Evolutionary conservation across 2,888 invertebrate species (phyloP).

Genomic region (Balanococcus diminutus): DNA sequence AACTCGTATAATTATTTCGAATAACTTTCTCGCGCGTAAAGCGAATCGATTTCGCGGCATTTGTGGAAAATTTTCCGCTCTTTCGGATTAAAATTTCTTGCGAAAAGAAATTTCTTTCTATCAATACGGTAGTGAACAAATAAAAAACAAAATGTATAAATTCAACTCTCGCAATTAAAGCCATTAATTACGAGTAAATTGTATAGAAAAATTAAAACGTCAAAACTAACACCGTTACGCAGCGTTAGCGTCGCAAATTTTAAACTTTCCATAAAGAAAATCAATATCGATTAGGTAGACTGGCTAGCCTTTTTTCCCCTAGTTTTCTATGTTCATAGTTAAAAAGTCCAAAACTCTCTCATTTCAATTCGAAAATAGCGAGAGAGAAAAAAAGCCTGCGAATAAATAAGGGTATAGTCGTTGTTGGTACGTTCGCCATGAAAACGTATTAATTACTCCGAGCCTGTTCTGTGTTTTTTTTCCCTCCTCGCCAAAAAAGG

Average conservation of each 20-base stretch:
- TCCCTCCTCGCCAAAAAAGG: neutral
- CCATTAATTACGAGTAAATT: neutral
- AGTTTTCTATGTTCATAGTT: constrained; percentile 35
- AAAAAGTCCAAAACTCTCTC: constrained; percentile 19
- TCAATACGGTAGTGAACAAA: neutral
- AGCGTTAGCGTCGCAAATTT: constrained; percentile 35
- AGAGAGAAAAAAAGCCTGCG: neutral
- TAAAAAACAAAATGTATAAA: neutral
- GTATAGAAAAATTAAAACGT: neutral
- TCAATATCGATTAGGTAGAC: constrained; percentile 34
- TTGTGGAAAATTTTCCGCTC: neutral
- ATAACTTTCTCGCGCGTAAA: too few relatives aligned
- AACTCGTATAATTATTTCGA: neutral
- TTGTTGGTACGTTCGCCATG: neutral
- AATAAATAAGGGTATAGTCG: neutral
- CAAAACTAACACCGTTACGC: neutral
- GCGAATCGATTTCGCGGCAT: neutral
- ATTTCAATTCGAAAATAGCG: neutral
- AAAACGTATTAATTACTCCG: constrained; percentile 24
- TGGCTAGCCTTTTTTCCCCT: constrained; percentile 20
- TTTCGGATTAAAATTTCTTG: neutral
- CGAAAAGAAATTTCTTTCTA: neutral
- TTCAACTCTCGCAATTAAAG: neutral
- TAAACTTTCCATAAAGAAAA: constrained; percentile 29
- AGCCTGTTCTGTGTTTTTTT: neutral